Percentiles rank a stretch among this genome's conserved stretches.
Evolutionary conservation across 2,888 invertebrate species (phyloP).

Genomic region (Drosophila sordidula): DNA sequence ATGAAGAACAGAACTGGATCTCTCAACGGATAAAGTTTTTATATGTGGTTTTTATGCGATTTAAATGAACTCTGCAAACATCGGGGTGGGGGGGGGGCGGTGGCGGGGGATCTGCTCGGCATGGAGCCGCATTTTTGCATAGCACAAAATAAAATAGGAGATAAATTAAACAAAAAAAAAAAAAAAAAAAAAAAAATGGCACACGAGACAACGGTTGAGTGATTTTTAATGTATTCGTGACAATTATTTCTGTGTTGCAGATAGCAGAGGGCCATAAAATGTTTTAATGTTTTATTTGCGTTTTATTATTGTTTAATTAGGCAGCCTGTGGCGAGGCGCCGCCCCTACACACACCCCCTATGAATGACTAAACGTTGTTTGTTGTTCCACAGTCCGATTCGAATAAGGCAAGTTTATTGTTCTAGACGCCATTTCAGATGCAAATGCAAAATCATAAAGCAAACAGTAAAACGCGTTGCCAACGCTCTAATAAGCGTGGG

Average conservation of each 20-base stretch:
- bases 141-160: constrained; percentile 13
- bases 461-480: constrained; percentile 4
- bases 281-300: constrained; percentile 69
- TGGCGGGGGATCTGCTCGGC: not conserved
- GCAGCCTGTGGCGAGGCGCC: constrained; percentile 1
- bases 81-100: not conserved
- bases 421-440: constrained; percentile 37
- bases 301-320: constrained; percentile 76
- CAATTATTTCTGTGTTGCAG: constrained; percentile 63
- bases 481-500: constrained; percentile 32
- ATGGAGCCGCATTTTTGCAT: constrained; percentile 40
- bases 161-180: constrained; percentile 39
- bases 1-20: constrained; percentile 44
- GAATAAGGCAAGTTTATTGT: constrained; percentile 62
- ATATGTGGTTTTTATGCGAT: constrained; percentile 66
- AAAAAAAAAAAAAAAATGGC: constrained; percentile 58
- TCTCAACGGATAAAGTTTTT: constrained; percentile 25
- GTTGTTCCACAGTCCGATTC: constrained; percentile 12
- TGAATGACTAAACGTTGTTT: constrained; percentile 34
- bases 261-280: constrained; percentile 63
- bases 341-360: not conserved
- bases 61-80: constrained; percentile 57
- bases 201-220: constrained; percentile 78
- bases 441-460: constrained; percentile 25
- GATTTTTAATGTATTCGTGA: constrained; percentile 80